Conservation (phyloP, 2,888 invertebrate species). For the Sinelater perroti region DNA sequence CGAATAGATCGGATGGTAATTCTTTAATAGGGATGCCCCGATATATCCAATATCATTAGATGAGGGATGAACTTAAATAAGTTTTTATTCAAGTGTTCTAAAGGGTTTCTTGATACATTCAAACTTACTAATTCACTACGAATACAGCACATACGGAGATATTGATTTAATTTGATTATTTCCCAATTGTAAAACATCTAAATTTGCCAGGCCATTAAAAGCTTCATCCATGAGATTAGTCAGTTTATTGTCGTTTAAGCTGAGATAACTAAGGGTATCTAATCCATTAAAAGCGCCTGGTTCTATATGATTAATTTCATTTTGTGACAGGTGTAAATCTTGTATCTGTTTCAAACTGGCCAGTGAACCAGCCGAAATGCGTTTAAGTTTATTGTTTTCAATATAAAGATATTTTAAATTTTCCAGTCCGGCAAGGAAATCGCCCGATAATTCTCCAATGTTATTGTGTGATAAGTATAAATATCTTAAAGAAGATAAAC, state of each 20-base stretch:
- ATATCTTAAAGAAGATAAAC: constrained; percentile 2
- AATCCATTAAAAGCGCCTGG: constrained; percentile 2
- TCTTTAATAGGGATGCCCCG: neutral
- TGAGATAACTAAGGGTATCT: neutral
- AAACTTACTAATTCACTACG: neutral
- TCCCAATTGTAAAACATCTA: neutral
- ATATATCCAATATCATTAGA: constrained; percentile 5
- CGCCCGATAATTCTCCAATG: neutral
- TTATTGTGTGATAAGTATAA: neutral
- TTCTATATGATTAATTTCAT: constrained; percentile 21
- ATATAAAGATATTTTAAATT: constrained; percentile 5
- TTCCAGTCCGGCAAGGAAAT: neutral
- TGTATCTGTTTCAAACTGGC: neutral
- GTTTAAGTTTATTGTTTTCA: constrained; percentile 7
- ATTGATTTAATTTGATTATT: constrained; percentile 1
- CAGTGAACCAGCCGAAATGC: constrained; percentile 1
- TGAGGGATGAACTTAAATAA: neutral
- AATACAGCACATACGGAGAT: neutral
- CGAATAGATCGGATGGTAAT: constrained; percentile 16
- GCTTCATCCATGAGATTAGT: neutral
- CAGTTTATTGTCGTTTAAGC: neutral
- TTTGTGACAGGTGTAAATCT: constrained; percentile 15
- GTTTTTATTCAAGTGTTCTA: no score
- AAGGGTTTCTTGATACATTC: neutral
- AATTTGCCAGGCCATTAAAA: neutral